phyloP scores from a whole-genome alignment of 2,797 vertebrate genomes.

The Okamejei kenojei region DNA sequence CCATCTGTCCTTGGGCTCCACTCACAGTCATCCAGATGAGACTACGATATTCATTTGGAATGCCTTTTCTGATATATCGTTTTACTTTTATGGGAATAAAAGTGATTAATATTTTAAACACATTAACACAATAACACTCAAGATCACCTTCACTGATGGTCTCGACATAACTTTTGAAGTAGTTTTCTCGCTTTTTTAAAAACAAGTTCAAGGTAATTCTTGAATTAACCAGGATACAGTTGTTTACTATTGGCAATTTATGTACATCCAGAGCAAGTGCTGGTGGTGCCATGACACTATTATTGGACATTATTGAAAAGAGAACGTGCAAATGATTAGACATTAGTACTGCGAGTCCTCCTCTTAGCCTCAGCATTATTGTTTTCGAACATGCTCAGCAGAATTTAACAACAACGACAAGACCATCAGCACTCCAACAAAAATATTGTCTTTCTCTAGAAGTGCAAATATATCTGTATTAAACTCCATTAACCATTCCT shows the following conservation, averaged over 20 bases:
- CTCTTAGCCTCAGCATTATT: too few relatives aligned
- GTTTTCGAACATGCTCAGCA: not conserved
- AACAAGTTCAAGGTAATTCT: not conserved
- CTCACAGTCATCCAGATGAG: conserved; percentile 86
- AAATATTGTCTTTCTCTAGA: not conserved
- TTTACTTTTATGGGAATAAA: conserved; percentile 69
- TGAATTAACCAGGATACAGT: not conserved
- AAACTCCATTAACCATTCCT: too few relatives aligned
- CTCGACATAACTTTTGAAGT: not conserved
- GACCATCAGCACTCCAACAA: not conserved
- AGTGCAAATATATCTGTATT: not conserved
- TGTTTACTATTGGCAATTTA: not conserved
- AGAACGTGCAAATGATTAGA: not conserved
- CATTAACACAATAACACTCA: conserved; percentile 43
- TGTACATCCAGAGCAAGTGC: not conserved
- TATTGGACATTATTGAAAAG: not conserved
- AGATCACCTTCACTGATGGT: not conserved
- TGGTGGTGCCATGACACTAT: not conserved
- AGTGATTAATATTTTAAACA: conserved; percentile 36
- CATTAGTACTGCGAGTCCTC: not conserved
- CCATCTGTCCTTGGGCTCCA: conserved; percentile 77
- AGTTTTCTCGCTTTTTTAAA: too few relatives aligned
- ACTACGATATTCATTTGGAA: conserved; percentile 78
- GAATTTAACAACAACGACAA: too few relatives aligned
- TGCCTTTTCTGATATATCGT: conserved; percentile 85